Evolutionary conservation across 2,888 invertebrate genomes (phyloP), one percentile per base, ranked within the genome.

Genomic region (Drosophila anomelani): DNA sequence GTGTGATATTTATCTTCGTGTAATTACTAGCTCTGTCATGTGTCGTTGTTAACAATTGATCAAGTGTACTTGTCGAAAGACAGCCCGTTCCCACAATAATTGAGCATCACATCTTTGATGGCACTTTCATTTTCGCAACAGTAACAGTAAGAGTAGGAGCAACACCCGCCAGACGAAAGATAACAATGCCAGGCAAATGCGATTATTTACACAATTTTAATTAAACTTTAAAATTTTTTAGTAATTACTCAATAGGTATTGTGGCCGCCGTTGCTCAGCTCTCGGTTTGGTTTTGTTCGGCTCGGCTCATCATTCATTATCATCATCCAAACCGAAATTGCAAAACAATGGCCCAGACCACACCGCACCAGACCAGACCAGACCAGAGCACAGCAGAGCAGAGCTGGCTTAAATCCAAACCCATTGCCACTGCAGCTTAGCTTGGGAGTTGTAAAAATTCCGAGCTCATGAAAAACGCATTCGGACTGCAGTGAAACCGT

Each of bases 401-500:
- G 58, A 66, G 36, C 43, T 36, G 49, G 36, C 47, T 64, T 34
- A 26, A 67, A 55, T 68, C 47, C 68, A 55, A 47, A 36, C 26
- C 47, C 67, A 67, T 68, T 67, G 67, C 67, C 67, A 67, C 69
- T 67, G 67, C 61, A 69, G 70, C 70, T 67, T 69, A 47, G 57
- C 55, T 32, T 32, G 67, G 47, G 70, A 57, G 67, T 57, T 70
- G 55, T 51, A 54, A 54, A 67, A 67, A 66, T 66, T 51, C 44
- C 43, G 36, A 66, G 59, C 70, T 56, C 67, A 39, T 69, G 54
- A 61, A 60, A 61, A 73, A 55, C 55, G 66, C 71, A 74, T 72
- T 74, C 75, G 51, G 64, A 63, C 63, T 68, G 75, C 69, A 74
- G 82, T 78, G 82, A 82, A 82, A 82, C 78, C 80, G 78, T 82